Evolutionary conservation across 1,140 invertebrate genomes (phyloP).

Genomic region (Archivesica marissinica): DNA sequence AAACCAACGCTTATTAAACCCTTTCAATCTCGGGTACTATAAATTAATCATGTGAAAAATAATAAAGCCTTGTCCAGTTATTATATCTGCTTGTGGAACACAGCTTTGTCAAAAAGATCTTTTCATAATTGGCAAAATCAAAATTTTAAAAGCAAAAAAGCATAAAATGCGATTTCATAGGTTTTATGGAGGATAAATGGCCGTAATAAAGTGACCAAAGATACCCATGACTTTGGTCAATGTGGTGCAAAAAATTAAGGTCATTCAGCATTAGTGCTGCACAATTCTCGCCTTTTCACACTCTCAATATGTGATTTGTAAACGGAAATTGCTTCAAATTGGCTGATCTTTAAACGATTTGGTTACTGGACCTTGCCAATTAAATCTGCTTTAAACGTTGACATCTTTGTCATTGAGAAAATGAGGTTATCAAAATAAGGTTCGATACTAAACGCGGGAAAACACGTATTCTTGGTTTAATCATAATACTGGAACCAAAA

Average conservation of each 20-base stretch:
- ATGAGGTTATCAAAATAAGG: background rate
- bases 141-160: conserved; percentile 25
- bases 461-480: background rate
- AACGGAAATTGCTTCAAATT: conserved; percentile 31
- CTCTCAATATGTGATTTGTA: conserved; percentile 27
- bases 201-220: conserved; percentile 42
- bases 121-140: conserved; percentile 48
- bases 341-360: background rate
- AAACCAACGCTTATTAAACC: background rate
- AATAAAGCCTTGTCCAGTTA: background rate
- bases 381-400: background rate
- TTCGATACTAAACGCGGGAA: background rate
- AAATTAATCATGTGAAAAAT: conserved; percentile 19
- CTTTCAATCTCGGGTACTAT: background rate
- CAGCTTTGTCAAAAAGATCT: background rate
- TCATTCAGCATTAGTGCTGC: background rate
- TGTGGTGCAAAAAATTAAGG: conserved; percentile 15
- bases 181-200: conserved; percentile 21
- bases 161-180: conserved; percentile 11
- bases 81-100: background rate
- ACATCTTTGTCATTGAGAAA: background rate
- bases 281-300: background rate
- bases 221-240: conserved; percentile 1
- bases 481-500: background rate
- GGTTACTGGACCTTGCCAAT: conserved; percentile 10